Percentiles rank a stretch among this genome's conserved stretches.
Evolutionary conservation across 2,113 vertebrate species (phyloP).

Genomic region (Thalassarche chlororhynchos): DNA sequence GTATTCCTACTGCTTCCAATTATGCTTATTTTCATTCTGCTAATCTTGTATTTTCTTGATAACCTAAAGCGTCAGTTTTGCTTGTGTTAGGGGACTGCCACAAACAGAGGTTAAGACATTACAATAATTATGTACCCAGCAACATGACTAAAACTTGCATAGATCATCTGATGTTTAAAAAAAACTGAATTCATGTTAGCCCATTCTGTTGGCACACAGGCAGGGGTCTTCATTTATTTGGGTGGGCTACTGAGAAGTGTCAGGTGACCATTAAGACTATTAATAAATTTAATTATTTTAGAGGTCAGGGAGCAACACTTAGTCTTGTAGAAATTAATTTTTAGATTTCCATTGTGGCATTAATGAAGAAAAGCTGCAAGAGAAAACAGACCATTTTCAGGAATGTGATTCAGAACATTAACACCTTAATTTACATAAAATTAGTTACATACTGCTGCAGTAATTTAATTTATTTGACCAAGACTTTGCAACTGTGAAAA

Average conservation of each 20-base stretch:
- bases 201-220: neutral
- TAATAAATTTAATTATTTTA: slow-evolving; percentile 55
- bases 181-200: neutral
- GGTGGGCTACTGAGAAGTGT: slow-evolving; percentile 21
- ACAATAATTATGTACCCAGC: neutral
- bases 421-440: slow-evolving; percentile 97
- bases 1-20: neutral
- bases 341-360: slow-evolving; percentile 60
- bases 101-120: neutral
- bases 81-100: neutral
- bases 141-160: neutral
- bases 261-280: slow-evolving; percentile 49
- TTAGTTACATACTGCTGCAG: slow-evolving; percentile 93
- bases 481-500: slow-evolving; percentile 83
- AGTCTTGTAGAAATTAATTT: slow-evolving; percentile 67
- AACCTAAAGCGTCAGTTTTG: neutral
- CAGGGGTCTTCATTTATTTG: slow-evolving; percentile 54
- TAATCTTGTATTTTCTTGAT: neutral
- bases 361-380: slow-evolving; percentile 82
- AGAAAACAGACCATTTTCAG: slow-evolving; percentile 85
- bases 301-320: slow-evolving; percentile 41
- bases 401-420: slow-evolving; percentile 95
- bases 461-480: slow-evolving; percentile 97
- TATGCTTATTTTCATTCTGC: neutral
- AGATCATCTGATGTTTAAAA: neutral